phyloP scores from a whole-genome alignment of 92 coral and sea anemone species.

The Palythoa grandiflora region DNA sequence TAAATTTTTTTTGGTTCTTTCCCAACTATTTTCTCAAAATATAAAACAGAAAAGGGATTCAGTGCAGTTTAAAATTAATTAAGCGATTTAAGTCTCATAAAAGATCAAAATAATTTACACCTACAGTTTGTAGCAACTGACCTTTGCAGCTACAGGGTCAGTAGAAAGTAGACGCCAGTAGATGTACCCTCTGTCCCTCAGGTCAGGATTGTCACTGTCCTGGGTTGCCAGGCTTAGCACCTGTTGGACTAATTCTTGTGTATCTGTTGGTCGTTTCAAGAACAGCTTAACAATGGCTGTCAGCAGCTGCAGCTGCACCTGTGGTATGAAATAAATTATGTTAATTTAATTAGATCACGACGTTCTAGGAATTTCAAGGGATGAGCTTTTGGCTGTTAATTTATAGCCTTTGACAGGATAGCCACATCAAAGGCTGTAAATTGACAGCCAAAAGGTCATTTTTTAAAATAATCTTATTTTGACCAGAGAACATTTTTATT shows the following conservation, averaged over 20 bases:
- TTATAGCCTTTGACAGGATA: no score
- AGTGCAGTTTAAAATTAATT: no score
- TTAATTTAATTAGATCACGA: not conserved
- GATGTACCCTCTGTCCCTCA: conserved; percentile 97
- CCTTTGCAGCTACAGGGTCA: conserved; percentile 99
- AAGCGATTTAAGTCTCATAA: not conserved
- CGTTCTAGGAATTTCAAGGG: no score
- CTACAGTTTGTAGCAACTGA: not conserved
- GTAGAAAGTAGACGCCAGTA: conserved; percentile 99
- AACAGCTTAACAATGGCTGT: conserved; percentile 97
- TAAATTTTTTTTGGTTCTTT: no score
- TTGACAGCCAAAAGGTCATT: no score
- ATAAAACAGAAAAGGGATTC: no score
- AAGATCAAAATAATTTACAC: not conserved
- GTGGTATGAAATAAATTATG: not conserved
- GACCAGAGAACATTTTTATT: no score
- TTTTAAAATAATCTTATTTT: no score
- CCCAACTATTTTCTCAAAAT: no score
- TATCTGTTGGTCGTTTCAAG: conserved; percentile 98
- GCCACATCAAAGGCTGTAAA: no score
- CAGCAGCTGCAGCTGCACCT: conserved; percentile 97
- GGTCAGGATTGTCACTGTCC: conserved; percentile 98
- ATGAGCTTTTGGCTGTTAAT: no score
- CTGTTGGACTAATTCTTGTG: conserved; percentile 98
- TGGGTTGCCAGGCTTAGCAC: conserved; percentile 99